A percentile compares a stretch with the other conserved stretches of the same genome.
These are phyloP conservation scores for Malurus melanocephalus DNA, from an alignment of 2,113 vertebrate genomes.

Conservation along the genomic window DNA sequence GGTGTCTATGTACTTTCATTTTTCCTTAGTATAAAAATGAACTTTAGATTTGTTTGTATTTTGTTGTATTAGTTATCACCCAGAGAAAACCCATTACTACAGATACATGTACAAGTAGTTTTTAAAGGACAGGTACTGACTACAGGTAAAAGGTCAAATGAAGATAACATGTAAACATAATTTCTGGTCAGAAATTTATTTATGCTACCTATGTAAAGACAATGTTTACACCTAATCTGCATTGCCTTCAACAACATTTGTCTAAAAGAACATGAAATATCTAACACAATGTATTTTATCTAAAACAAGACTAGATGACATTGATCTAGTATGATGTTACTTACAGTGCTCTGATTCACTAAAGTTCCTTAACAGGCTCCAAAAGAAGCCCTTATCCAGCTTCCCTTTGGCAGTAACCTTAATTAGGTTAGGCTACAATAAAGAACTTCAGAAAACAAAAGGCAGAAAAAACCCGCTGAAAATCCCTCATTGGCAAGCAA, in stretches of 20 bases:
- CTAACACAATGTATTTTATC: not conserved
- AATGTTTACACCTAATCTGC: not conserved
- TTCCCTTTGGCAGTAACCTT: not conserved
- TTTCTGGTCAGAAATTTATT: not conserved
- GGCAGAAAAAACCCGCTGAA: not conserved
- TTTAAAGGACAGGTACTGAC: not conserved
- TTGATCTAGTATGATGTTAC: not conserved
- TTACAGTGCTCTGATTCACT: not conserved
- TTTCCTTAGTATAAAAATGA: not conserved
- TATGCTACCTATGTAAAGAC: not conserved
- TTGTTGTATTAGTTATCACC: not conserved
- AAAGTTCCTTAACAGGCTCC: not conserved
- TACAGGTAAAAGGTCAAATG: not conserved
- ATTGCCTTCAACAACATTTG: not conserved
- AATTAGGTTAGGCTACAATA: not conserved
- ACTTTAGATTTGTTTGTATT: not conserved
- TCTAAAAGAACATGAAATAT: not conserved
- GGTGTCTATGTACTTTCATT: not conserved
- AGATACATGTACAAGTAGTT: accelerated
- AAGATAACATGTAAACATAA: not conserved
- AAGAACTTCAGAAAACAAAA: conserved; percentile 2
- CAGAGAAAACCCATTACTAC: not conserved
- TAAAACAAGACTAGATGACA: not conserved
- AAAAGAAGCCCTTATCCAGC: not conserved
- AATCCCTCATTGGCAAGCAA: not conserved